Percentiles rank a stretch among this genome's conserved stretches.
phyloP scores from a whole-genome alignment of 2,888 invertebrate species.

The Drosophila limbata region DNA sequence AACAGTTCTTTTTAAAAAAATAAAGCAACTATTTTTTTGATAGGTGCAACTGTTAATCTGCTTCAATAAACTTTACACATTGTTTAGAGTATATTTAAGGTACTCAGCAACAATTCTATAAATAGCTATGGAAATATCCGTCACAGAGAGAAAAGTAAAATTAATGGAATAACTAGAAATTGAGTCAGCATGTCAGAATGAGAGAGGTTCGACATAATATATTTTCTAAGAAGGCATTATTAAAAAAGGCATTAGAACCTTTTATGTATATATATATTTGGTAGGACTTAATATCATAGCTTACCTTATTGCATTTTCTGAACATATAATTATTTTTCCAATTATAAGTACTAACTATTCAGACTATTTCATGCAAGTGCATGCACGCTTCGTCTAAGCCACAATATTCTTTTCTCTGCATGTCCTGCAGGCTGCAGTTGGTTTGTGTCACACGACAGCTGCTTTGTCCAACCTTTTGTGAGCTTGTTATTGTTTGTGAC shows the following conservation, averaged over 20 bases:
- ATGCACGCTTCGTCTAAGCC: conserved; percentile 18
- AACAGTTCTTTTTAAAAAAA: too few species aligned
- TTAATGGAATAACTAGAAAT: neutral
- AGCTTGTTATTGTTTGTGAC: conserved; percentile 56
- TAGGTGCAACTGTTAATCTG: neutral
- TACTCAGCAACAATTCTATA: neutral
- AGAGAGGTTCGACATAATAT: neutral
- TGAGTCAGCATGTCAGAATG: neutral
- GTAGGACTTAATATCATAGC: too few species aligned
- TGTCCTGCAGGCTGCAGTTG: conserved; percentile 13
- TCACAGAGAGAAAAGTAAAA: neutral
- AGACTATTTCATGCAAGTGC: conserved; percentile 16
- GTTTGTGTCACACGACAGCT: conserved; percentile 32
- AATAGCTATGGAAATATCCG: neutral
- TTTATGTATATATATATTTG: too few species aligned
- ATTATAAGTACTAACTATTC: neutral
- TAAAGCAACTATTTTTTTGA: too few species aligned
- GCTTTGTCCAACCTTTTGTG: conserved; percentile 31
- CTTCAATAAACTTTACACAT: neutral
- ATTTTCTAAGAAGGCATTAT: neutral
- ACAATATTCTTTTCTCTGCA: conserved; percentile 2
- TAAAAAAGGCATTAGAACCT: too few species aligned
- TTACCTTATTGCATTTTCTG: too few species aligned
- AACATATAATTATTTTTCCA: neutral
- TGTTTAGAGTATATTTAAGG: neutral